Evolutionary conservation across 2,888 invertebrate species (phyloP), one percentile per base, ranked within the genome.

Genomic region (Epistrophe grossulariae): DNA sequence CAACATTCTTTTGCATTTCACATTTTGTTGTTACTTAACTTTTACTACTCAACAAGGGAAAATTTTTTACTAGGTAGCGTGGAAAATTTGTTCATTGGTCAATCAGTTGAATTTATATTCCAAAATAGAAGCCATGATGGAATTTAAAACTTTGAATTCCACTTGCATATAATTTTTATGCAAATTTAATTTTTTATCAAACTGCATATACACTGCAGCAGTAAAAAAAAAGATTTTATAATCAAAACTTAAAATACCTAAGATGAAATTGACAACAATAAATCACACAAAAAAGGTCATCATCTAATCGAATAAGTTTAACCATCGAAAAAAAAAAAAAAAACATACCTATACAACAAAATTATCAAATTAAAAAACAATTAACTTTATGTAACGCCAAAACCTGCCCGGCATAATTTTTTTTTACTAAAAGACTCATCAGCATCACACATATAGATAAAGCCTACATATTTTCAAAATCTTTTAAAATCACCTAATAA

Each of bases 401-500:
- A 24, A 35, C 38, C 19, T 11, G 4, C 1, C 9, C 15, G 10
- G 24, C 13, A 70, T n/a, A n/a, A 31, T 28, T 28, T 40, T 43
- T 28, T 40, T 24, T 55, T 4, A 28, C 17, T 55, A 40, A 55
- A 38, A 70, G 1, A 55, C 40, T 40, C 38, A 40, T 35, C 35
- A 9, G n/a, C 35, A 35, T 35, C 5, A 31, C 31, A 31, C 5
- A 31, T 5, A 31, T 31, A 31, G 31, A n/a, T 0, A 24, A 3
- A 24, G 24, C 24, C 24, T 31, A 31, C 35, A 5, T n/a, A 31
- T 17, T 24, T 40, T 43, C n/a, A 55, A 70, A 70, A 40, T 19
- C 13, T 50, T 38, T 76, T 43, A 62, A 38, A 80, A 71, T 55
- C 52, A 79, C 31, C 73, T 74, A 62, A 79, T 60, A 79, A 64